Conservation (phyloP, 2,888 invertebrate species). For the Cephus nigrinus region DNA sequence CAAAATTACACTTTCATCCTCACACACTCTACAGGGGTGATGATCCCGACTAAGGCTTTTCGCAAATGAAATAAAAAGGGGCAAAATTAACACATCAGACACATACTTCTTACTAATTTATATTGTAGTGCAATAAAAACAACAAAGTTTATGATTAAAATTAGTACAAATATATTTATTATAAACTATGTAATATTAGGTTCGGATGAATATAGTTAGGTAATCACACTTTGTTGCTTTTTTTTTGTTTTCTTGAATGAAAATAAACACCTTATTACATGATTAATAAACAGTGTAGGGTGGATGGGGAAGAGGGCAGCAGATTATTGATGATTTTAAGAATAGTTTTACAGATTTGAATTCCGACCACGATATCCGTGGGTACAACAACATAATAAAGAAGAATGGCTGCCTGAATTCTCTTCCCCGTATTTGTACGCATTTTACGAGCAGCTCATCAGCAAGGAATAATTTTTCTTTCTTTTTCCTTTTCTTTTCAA, state of each 20-base stretch:
- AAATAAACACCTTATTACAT: constrained; percentile 46
- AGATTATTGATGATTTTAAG: neutral
- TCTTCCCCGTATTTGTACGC: neutral
- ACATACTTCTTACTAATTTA: constrained; percentile 40
- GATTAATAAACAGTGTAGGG: constrained; percentile 35
- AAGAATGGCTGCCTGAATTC: neutral
- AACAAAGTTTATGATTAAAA: constrained; percentile 53
- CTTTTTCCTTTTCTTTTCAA: constrained; percentile 15
- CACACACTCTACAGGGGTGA: neutral
- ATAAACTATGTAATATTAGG: constrained; percentile 44
- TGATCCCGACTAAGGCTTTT: neutral
- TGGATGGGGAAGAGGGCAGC: neutral
- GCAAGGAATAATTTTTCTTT: constrained; percentile 14
- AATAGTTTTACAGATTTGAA: neutral
- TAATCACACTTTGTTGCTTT: constrained; percentile 51
- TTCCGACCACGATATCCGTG: neutral
- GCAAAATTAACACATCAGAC: constrained; percentile 38
- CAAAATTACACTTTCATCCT: neutral
- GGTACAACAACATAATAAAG: neutral
- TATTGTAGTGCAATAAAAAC: constrained; percentile 49
- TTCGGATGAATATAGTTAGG: constrained; percentile 43
- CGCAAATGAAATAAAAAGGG: constrained; percentile 30
- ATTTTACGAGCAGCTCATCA: neutral
- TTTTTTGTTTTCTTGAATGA: constrained; percentile 29
- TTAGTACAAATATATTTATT: constrained; percentile 55